These are phyloP conservation scores for Uromys caudimaculatus DNA, from an alignment of 2,797 vertebrate genomes.

Conservation along the genomic window DNA sequence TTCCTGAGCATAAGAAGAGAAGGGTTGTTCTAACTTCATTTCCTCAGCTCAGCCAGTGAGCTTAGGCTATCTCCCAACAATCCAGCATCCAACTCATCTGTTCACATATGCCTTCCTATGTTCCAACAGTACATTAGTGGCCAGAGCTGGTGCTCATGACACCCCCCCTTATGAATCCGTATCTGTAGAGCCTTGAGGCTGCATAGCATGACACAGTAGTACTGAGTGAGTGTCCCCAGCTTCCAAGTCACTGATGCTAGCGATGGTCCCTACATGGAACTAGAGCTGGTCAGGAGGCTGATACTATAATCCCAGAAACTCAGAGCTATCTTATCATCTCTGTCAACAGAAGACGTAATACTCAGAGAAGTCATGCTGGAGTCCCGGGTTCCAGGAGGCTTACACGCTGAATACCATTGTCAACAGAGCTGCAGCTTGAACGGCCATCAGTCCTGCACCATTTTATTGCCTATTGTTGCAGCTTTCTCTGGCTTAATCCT, in stretches of 20 bases:
- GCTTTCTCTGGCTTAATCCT: background rate
- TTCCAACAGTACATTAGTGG: background rate
- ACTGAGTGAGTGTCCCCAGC: background rate
- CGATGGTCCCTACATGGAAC: background rate
- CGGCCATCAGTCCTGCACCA: background rate
- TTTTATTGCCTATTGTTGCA: background rate
- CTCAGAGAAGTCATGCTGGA: background rate
- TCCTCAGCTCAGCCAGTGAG: background rate
- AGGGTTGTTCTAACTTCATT: background rate
- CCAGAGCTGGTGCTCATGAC: background rate
- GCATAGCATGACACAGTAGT: background rate
- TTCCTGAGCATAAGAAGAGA: background rate
- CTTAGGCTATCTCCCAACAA: background rate
- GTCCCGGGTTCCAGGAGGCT: background rate
- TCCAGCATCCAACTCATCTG: background rate
- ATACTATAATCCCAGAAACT: slow-evolving; percentile 11
- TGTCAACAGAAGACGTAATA: background rate
- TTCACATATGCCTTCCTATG: background rate
- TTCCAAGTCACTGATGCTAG: background rate
- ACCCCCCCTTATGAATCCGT: background rate
- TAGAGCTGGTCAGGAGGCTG: background rate
- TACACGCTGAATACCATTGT: background rate
- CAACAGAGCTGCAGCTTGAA: background rate
- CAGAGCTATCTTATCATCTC: background rate
- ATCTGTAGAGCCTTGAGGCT: background rate